Conservation (phyloP, 2,888 invertebrate genomes). For the Sabatieria punctata region DNA sequence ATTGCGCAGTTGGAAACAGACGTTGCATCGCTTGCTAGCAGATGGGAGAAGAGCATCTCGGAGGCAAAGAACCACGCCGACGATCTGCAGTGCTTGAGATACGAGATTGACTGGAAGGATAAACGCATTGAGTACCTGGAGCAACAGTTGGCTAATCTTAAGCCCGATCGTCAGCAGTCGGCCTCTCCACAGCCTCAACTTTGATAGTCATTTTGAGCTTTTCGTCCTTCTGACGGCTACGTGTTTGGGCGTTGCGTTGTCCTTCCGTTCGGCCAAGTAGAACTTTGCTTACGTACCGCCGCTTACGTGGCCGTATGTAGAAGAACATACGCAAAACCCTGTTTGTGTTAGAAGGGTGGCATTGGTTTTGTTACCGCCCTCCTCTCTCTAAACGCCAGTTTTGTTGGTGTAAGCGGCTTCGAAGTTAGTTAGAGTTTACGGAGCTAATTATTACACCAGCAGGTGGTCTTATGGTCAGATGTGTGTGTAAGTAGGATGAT, state of each 20-base stretch:
- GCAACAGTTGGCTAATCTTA: background rate
- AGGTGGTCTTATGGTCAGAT: too few species aligned
- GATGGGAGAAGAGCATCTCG: conserved; percentile 12
- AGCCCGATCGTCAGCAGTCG: too few species aligned
- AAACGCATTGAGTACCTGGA: conserved; percentile 12
- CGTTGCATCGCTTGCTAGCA: conserved; percentile 13
- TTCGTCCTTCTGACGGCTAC: too few species aligned
- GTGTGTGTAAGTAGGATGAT: too few species aligned
- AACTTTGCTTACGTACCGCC: background rate
- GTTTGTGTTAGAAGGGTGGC: too few species aligned
- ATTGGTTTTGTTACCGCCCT: too few species aligned
- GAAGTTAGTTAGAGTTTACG: too few species aligned
- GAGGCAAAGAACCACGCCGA: conserved; percentile 15
- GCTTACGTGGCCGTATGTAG: background rate
- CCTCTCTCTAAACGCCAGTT: too few species aligned
- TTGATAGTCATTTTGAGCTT: too few species aligned
- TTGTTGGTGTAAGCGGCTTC: too few species aligned
- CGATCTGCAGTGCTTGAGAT: conserved; percentile 17
- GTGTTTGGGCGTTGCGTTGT: background rate
- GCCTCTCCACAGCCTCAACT: too few species aligned
- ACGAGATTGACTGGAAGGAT: conserved; percentile 22
- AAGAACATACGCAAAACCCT: background rate
- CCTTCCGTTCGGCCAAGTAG: background rate
- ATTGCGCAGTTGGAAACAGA: conserved; percentile 34
- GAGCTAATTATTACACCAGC: too few species aligned